Percentiles rank a stretch among this genome's conserved stretches.
These are phyloP conservation scores for Aphidius colemani DNA, from an alignment of 2,888 invertebrate species.

Conservation along the genomic window DNA sequence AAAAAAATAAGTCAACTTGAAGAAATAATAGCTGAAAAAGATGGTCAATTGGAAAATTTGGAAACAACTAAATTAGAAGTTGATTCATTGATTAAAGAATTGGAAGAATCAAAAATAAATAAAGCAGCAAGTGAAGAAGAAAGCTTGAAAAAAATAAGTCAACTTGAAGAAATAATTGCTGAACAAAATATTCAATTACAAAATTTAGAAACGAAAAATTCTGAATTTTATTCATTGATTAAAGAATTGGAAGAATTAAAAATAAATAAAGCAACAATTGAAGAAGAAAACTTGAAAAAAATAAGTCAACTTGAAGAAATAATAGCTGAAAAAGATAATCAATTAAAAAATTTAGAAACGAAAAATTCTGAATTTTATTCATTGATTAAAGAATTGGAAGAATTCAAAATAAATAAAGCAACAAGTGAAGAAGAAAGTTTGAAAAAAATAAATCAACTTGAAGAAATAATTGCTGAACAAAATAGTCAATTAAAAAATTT, in stretches of 20 bases:
- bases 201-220: constrained; percentile 22
- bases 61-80: constrained; percentile 14
- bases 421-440: background rate
- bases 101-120: background rate
- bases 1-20: background rate
- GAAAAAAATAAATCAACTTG: background rate
- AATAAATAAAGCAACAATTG: background rate
- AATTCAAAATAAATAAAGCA: constrained; percentile 28
- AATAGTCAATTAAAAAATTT: constrained; percentile 33
- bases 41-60: constrained; percentile 32
- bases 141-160: background rate
- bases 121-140: background rate
- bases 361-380: constrained; percentile 6
- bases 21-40: background rate
- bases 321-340: background rate
- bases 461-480: background rate
- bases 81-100: background rate
- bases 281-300: no score
- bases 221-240: constrained; percentile 12
- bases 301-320: background rate
- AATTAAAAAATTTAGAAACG: constrained; percentile 34
- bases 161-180: background rate
- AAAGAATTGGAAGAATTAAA: constrained; percentile 46
- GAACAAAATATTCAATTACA: background rate
- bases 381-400: constrained; percentile 43